phyloP scores from a whole-genome alignment of 2,113 vertebrate species.

The Clarias macrocephalus region DNA sequence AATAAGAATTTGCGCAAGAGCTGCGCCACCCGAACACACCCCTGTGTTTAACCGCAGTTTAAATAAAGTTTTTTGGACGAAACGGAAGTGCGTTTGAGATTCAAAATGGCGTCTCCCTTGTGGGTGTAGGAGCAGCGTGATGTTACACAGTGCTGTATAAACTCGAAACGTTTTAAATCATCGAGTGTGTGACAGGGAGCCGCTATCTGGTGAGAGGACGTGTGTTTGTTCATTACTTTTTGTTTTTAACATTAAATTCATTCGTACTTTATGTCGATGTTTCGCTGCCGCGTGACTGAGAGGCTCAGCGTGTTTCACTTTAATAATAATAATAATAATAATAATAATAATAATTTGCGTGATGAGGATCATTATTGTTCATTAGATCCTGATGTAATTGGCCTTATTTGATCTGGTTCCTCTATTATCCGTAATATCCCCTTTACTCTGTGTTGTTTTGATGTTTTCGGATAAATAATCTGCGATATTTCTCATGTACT shows the following conservation, averaged over 20 bases:
- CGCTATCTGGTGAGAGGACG: not conserved
- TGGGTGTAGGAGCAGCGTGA: constrained; percentile 43
- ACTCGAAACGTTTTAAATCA: not conserved
- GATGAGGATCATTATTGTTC: not conserved
- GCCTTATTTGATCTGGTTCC: no score
- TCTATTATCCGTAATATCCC: no score
- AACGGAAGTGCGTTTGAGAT: constrained; percentile 13
- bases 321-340: not conserved
- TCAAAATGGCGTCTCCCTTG: constrained; percentile 39
- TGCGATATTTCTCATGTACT: not conserved
- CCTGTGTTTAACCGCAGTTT: fast-evolving
- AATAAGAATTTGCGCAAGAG: not conserved
- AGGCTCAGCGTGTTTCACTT: not conserved
- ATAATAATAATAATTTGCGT: not conserved
- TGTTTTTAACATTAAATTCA: not conserved
- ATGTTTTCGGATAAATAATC: not conserved
- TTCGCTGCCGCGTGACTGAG: not conserved
- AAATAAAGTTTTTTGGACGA: constrained; percentile 36
- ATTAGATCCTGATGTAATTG: not conserved
- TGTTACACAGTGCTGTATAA: not conserved
- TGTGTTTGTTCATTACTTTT: not conserved
- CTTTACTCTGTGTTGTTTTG: no score
- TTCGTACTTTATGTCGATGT: not conserved
- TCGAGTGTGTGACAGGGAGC: not conserved
- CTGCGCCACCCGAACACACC: not conserved